Evolutionary conservation across 2,797 vertebrate species (phyloP).

Genomic region (Okamejei kenojei): DNA sequence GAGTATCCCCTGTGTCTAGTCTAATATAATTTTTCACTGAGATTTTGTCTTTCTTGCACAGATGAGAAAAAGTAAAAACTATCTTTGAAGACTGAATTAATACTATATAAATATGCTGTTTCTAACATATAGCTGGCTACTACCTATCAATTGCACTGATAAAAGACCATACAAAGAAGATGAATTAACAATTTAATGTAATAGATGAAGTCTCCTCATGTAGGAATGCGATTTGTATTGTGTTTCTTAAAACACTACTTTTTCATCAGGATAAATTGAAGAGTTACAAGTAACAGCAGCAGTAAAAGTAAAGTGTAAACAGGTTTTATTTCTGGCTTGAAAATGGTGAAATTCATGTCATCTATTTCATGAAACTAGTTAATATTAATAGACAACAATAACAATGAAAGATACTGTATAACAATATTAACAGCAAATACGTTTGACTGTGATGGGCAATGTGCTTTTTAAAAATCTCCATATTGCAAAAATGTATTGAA

Average conservation of each 20-base stretch:
- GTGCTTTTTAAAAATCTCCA: not conserved
- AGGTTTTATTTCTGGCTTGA: too few species aligned
- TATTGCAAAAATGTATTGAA: not conserved
- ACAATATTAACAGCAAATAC: not conserved
- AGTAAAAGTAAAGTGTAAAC: too few species aligned
- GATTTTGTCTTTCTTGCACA: not conserved
- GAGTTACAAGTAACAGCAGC: not conserved
- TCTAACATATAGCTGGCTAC: not conserved
- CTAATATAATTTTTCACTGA: not conserved
- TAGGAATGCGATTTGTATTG: not conserved
- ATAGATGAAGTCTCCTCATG: not conserved
- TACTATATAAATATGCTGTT: not conserved
- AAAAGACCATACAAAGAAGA: not conserved
- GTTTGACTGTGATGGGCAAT: not conserved
- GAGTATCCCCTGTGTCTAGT: not conserved
- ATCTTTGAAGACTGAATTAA: not conserved
- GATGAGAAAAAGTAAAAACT: constrained; percentile 4
- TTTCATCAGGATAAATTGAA: not conserved
- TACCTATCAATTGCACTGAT: not conserved
- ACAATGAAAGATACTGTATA: not conserved
- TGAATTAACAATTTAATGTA: not conserved
- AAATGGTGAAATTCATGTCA: too few species aligned
- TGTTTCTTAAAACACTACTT: not conserved
- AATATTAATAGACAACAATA: not conserved
- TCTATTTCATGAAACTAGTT: not conserved